Percentiles rank a stretch among this genome's conserved stretches.
Evolutionary conservation across 2,113 vertebrate species (phyloP).

Genomic region (Dendropsophus ebraccatus): DNA sequence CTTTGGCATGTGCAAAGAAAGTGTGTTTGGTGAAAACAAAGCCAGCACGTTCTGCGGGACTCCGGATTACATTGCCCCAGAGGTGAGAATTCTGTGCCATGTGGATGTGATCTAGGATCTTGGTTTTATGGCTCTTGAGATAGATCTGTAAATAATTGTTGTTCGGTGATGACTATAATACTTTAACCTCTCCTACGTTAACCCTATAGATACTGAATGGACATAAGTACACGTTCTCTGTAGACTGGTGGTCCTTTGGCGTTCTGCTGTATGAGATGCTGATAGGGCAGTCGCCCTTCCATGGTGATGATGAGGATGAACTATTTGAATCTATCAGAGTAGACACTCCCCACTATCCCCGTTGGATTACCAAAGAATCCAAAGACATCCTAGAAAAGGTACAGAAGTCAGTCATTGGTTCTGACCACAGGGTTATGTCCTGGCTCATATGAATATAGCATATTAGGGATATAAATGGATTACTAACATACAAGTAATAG

Average conservation of each 20-base stretch:
- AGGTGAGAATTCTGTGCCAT: slow-evolving; percentile 68
- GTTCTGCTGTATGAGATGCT: slow-evolving; percentile 97
- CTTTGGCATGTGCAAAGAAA: slow-evolving; percentile 99
- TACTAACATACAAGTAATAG: neutral
- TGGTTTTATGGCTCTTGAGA: neutral
- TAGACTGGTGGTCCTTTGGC: slow-evolving; percentile 99
- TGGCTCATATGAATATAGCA: neutral
- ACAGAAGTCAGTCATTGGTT: neutral
- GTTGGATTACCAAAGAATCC: slow-evolving; percentile 95
- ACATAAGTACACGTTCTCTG: slow-evolving; percentile 91
- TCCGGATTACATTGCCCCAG: slow-evolving; percentile 94
- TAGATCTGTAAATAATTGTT: neutral
- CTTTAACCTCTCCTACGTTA: neutral
- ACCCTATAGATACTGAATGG: slow-evolving; percentile 87
- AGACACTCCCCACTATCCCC: slow-evolving; percentile 93
- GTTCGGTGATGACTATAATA: too few relatives aligned
- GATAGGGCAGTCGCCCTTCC: slow-evolving; percentile 96
- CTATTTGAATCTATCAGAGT: slow-evolving; percentile 96
- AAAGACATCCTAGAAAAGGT: slow-evolving; percentile 95
- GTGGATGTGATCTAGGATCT: neutral
- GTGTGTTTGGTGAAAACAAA: slow-evolving; percentile 84
- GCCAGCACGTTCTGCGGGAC: slow-evolving; percentile 97
- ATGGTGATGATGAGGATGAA: slow-evolving; percentile 96
- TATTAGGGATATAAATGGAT: neutral
- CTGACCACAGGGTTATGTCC: too few relatives aligned